Evolutionary conservation across 2,888 invertebrate genomes (phyloP).

Genomic region (Luffia ferchaultella): DNA sequence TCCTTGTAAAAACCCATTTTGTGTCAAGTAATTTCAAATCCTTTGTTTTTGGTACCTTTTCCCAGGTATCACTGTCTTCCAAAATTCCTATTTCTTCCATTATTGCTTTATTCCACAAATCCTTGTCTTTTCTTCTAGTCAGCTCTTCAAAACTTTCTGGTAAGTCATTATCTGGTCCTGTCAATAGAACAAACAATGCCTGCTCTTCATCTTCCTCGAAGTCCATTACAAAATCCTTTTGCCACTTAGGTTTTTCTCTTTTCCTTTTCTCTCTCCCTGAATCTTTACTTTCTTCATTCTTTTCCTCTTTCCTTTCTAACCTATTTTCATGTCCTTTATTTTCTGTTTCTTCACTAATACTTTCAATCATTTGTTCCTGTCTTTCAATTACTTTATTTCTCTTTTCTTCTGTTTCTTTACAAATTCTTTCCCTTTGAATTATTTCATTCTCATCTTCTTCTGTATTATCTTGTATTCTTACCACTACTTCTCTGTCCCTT

Average conservation of each 20-base stretch:
- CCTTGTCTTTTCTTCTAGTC: conserved; percentile 11
- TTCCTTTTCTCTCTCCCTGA: conserved; percentile 1
- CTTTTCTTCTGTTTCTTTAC: not conserved
- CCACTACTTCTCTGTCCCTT: too few species aligned
- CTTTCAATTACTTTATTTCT: not conserved
- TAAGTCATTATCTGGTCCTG: not conserved
- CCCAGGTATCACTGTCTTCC: conserved; percentile 12
- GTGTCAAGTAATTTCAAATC: conserved; percentile 7
- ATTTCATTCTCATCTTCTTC: too few species aligned
- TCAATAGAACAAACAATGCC: not conserved
- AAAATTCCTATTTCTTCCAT: conserved; percentile 12
- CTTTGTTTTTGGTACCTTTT: conserved; percentile 6
- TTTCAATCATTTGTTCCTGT: not conserved
- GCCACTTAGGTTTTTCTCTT: conserved; percentile 1
- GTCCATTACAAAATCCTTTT: conserved; percentile 4
- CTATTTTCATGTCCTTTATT: not conserved
- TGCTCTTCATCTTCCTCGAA: not conserved
- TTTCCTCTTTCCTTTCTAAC: not conserved
- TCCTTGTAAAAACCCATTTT: conserved; percentile 14
- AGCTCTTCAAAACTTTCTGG: conserved; percentile 8
- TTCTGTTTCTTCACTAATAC: conserved; percentile 1
- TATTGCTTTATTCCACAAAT: conserved; percentile 11
- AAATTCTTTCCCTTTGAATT: too few species aligned
- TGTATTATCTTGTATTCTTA: not conserved
- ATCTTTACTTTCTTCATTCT: not conserved